Evolutionary conservation across 92 coral and sea anemone species (phyloP).

Genomic region (Zoanthus gigantus): DNA sequence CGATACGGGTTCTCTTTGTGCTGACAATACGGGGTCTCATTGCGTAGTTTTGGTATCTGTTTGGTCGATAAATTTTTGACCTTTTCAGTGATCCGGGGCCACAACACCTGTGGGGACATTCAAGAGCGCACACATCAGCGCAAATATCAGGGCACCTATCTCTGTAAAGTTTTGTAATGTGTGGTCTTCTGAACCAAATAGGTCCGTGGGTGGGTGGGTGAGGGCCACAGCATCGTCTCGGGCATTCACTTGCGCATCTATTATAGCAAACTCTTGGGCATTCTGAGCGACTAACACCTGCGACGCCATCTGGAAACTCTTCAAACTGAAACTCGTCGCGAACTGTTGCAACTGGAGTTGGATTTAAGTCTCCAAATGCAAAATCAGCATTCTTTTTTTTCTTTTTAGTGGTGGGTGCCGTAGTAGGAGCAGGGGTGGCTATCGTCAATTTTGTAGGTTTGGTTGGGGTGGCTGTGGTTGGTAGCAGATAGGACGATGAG

Average conservation of each 20-base stretch:
- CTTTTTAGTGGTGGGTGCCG: constrained; percentile 45
- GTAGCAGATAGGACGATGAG: neutral
- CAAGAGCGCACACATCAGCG: constrained; percentile 88
- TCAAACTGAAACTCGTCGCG: constrained; percentile 32
- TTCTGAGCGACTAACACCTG: constrained; percentile 15
- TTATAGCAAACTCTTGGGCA: constrained; percentile 83
- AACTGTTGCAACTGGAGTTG: constrained; percentile 32
- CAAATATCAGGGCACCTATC: constrained; percentile 80
- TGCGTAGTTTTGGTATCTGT: constrained; percentile 2
- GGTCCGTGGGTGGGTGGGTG: constrained; percentile 63
- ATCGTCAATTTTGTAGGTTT: constrained; percentile 25
- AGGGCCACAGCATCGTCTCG: constrained; percentile 96
- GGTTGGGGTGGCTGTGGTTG: constrained; percentile 43
- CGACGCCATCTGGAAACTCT: neutral
- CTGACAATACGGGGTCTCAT: neutral
- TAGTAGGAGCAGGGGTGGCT: constrained; percentile 23
- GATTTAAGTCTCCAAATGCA: constrained; percentile 17
- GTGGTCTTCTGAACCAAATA: constrained; percentile 64
- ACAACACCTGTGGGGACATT: constrained; percentile 94
- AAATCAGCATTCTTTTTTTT: constrained; percentile 42
- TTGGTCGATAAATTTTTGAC: constrained; percentile 42
- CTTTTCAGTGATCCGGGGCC: constrained; percentile 88
- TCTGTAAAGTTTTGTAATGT: constrained; percentile 56
- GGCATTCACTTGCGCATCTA: constrained; percentile 79
- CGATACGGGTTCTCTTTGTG: constrained; percentile 6